These are phyloP conservation scores for Microctonus aethiopoides DNA, from an alignment of 2,888 invertebrate genomes.

Conservation along the genomic window DNA sequence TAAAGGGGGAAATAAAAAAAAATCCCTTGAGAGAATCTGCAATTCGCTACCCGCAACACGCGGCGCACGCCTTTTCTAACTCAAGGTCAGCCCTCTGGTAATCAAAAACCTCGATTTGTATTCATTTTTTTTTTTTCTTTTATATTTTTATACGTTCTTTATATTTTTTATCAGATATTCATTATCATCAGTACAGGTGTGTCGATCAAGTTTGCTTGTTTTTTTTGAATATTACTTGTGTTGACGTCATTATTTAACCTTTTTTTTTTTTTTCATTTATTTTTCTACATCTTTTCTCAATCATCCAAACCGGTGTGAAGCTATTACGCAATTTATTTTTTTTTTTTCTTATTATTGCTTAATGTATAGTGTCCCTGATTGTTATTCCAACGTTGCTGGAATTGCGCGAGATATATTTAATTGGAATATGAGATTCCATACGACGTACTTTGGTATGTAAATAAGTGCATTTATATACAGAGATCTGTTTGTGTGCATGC, in stretches of 20 bases:
- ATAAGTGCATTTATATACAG: background rate
- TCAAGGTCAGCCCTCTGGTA: constrained; percentile 33
- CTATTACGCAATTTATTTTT: constrained; percentile 9
- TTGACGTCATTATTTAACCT: background rate
- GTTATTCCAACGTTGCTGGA: constrained; percentile 1
- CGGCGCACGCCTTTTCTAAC: constrained; percentile 15
- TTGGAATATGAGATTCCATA: constrained; percentile 23
- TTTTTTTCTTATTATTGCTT: constrained; percentile 7
- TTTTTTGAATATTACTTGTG: background rate
- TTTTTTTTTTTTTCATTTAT: background rate
- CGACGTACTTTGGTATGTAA: background rate
- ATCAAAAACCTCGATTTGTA: constrained; percentile 8
- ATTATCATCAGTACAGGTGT: too few species aligned
- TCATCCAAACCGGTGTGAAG: constrained; percentile 5
- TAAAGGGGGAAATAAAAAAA: constrained; percentile 5
- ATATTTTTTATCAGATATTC: background rate
- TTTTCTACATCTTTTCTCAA: background rate
- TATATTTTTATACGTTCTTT: background rate
- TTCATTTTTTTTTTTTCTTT: background rate
- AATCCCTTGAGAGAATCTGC: background rate
- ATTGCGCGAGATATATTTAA: constrained; percentile 10
- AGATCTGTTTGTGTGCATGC: background rate
- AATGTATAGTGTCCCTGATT: constrained; percentile 18
- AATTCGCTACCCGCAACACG: constrained; percentile 1
- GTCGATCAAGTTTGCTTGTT: too few species aligned